Evolutionary conservation across 2,797 vertebrate genomes (phyloP).

Genomic region (Dendrocincla tyrannina): DNA sequence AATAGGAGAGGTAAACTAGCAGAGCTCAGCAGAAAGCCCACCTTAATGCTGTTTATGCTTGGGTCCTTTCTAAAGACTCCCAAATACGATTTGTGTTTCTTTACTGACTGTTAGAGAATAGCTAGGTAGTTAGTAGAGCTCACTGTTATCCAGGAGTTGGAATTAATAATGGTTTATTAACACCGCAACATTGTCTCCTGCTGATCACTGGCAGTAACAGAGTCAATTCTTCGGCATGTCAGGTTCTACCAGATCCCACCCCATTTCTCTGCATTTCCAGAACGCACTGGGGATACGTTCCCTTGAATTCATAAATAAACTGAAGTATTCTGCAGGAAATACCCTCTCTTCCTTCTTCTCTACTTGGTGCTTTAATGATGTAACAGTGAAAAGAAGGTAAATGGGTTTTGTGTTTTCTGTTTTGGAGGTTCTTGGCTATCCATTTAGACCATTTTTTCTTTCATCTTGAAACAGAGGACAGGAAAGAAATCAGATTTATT

Average conservation of each 20-base stretch:
- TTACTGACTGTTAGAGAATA: neutral
- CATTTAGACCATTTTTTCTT: neutral
- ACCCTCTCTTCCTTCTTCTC: neutral
- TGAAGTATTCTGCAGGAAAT: neutral
- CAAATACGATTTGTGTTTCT: neutral
- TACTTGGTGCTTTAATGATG: neutral
- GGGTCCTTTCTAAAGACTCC: neutral
- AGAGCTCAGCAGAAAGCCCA: neutral
- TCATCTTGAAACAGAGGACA: neutral
- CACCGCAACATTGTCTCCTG: conserved; percentile 1
- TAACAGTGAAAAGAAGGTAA: neutral
- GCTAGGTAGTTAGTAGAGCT: neutral
- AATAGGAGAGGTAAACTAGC: neutral
- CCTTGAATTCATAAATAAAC: neutral
- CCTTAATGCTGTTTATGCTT: neutral
- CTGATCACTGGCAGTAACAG: neutral
- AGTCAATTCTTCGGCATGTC: neutral
- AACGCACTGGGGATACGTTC: neutral
- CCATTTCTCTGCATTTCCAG: neutral
- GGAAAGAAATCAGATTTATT: neutral
- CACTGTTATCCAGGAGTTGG: neutral
- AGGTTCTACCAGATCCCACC: neutral
- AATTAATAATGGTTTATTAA: neutral
- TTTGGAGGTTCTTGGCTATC: neutral
- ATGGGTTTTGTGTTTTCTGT: neutral